A percentile compares a stretch with the other conserved stretches of the same genome.
Evolutionary conservation across 2,113 vertebrate species (phyloP).

Genomic region (Cebus imitator): DNA sequence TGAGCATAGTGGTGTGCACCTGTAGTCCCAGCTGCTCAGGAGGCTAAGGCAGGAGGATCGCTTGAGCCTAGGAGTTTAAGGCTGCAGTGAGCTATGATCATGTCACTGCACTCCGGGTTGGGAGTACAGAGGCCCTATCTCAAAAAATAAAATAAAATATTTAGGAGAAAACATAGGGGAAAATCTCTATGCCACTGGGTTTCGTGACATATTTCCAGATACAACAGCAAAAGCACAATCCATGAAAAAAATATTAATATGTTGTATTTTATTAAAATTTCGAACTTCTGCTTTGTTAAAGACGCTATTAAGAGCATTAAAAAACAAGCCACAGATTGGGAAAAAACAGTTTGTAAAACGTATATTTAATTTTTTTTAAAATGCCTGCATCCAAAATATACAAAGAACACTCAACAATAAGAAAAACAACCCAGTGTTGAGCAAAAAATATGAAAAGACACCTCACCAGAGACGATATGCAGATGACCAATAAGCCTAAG

Average conservation of each 20-base stretch:
- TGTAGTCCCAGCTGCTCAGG: no score
- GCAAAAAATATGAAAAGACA: not conserved
- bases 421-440: not conserved
- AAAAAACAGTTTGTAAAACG: not conserved
- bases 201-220: not conserved
- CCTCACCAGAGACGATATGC: not conserved
- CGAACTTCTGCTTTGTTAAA: not conserved
- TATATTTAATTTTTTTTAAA: no score
- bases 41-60: no score
- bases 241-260: not conserved
- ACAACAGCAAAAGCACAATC: not conserved
- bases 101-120: no score
- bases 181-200: not conserved
- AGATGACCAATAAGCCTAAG: not conserved
- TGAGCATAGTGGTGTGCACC: no score
- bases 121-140: no score
- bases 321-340: not conserved
- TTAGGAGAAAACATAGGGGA: no score
- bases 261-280: not conserved
- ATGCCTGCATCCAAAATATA: not conserved
- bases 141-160: no score
- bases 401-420: not conserved
- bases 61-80: no score
- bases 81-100: no score
- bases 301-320: not conserved